Percentiles rank a stretch among this genome's conserved stretches.
Conservation (phyloP, 2,797 vertebrate species). For the Salarias fasciatus region DNA sequence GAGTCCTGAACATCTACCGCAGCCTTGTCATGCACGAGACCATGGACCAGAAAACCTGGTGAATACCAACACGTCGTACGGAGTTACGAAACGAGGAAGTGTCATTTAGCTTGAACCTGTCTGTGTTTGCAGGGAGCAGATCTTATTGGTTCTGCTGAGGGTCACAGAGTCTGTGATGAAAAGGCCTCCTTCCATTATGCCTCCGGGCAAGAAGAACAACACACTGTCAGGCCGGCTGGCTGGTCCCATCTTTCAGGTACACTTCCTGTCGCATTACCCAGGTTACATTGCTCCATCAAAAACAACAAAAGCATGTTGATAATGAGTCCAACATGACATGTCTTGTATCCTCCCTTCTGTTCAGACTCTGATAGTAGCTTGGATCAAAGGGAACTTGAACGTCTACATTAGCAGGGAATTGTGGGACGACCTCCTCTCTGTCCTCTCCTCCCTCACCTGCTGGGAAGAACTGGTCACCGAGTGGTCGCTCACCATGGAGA, state of each 20-base stretch:
- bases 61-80: constrained; percentile 46
- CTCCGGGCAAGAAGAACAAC: constrained; percentile 92
- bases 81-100: background rate
- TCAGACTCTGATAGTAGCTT: constrained; percentile 98
- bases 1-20: constrained; percentile 98
- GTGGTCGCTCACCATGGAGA: constrained; percentile 99
- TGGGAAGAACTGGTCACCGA: constrained; percentile 99
- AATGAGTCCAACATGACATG: too few species aligned
- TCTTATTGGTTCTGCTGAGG: constrained; percentile 94
- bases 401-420: constrained; percentile 97
- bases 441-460: constrained; percentile 95
- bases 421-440: constrained; percentile 96
- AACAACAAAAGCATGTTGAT: too few species aligned
- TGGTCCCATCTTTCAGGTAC: constrained; percentile 95
- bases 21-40: constrained; percentile 98
- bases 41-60: constrained; percentile 99
- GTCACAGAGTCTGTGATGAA: constrained; percentile 98
- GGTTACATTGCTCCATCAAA: too few species aligned
- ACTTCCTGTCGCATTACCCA: constrained; percentile 8
- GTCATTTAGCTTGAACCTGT: background rate
- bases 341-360: constrained; percentile 17
- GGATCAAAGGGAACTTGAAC: constrained; percentile 99
- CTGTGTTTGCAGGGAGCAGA: constrained; percentile 89
- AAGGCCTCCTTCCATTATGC: constrained; percentile 93
- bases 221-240: constrained; percentile 95